A percentile compares a stretch with the other conserved stretches of the same genome.
Conservation (phyloP, 2,113 vertebrate genomes). For the Elgaria multicarinata region DNA sequence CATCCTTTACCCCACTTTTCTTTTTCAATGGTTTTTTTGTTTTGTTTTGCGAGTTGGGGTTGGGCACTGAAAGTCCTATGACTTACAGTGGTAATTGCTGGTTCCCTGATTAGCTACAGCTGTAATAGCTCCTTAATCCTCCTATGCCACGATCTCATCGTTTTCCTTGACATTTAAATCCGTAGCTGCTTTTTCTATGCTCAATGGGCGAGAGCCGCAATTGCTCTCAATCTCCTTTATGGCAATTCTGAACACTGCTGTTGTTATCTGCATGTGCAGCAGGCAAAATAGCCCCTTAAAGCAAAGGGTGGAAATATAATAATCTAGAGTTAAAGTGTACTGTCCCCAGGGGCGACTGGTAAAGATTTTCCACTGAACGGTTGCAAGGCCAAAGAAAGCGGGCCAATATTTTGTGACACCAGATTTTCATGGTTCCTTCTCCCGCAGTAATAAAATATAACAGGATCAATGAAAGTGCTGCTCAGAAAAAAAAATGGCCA, state of each 20-base stretch:
- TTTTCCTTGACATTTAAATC: not conserved
- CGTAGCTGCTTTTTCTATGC: not conserved
- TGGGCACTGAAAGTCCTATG: not conserved
- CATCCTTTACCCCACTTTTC: too few relatives aligned
- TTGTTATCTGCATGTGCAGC: too few relatives aligned
- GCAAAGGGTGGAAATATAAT: not conserved
- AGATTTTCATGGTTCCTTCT: conserved; percentile 28
- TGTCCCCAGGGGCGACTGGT: conserved; percentile 10
- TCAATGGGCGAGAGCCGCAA: not conserved
- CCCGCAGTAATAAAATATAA: conserved; percentile 44
- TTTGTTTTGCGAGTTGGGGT: too few relatives aligned
- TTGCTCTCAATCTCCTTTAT: not conserved
- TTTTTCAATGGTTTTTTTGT: not conserved
- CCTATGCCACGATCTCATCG: not conserved
- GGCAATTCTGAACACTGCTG: not conserved
- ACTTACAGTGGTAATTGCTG: not conserved
- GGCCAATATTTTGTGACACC: conserved; percentile 19
- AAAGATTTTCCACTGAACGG: conserved; percentile 22
- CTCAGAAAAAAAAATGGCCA: conserved; percentile 15
- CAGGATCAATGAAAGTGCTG: conserved; percentile 26
- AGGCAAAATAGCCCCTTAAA: not conserved
- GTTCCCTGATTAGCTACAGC: not conserved
- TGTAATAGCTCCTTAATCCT: not conserved
- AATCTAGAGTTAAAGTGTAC: not conserved
- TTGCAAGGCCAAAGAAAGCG: conserved; percentile 19